Evolutionary conservation across 2,113 vertebrate genomes (phyloP).

Genomic region (Struthio camelus): DNA sequence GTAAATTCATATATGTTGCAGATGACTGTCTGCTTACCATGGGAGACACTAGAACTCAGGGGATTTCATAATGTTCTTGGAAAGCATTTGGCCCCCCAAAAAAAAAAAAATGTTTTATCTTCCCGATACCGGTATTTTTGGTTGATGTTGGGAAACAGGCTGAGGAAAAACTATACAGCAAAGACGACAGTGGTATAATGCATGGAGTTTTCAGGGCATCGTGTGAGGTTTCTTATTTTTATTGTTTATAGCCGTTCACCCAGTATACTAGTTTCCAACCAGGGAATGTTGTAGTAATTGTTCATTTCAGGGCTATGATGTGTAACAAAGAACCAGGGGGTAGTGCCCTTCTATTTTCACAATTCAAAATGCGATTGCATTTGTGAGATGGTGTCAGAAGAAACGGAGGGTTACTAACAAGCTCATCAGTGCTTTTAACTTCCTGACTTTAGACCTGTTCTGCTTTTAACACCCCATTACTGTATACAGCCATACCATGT

Average conservation of each 20-base stretch:
- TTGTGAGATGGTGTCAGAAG: neutral
- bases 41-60: neutral
- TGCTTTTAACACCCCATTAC: neutral
- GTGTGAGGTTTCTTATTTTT: fast-evolving
- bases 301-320: neutral
- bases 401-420: neutral
- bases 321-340: neutral
- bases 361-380: neutral
- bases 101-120: neutral
- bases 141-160: neutral
- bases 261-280: neutral
- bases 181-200: neutral
- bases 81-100: neutral
- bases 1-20: neutral
- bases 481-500: neutral
- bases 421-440: neutral
- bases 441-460: neutral
- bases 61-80: neutral
- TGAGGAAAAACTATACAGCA: neutral
- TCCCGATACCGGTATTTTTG: neutral
- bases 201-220: neutral
- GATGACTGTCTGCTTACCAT: neutral
- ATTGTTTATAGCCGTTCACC: neutral
- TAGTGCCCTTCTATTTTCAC: neutral
- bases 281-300: neutral